Evolutionary conservation across 2,888 invertebrate genomes (phyloP), one percentile per base, ranked within the genome.

Genomic region (Ophioninae sp.): DNA sequence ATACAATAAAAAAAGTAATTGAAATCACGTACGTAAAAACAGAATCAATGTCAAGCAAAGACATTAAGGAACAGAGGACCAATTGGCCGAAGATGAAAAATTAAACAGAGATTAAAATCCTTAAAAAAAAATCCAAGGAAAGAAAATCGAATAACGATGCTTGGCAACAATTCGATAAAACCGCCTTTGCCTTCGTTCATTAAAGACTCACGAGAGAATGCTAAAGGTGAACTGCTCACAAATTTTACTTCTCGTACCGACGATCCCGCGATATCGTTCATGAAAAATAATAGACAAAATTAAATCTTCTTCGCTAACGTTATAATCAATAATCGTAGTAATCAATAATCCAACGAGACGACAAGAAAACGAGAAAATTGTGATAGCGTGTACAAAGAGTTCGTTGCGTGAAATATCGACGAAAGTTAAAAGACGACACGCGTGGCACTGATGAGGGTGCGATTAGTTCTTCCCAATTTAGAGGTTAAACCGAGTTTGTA

Each of bases 171-270:
- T 17, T 51, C 17, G 17, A 51, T 6, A 51, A 10, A 13, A 51
- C 51, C 51, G 51, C 10, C 13, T 17, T 13, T 51, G 51, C 51
- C 51, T 51, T 51, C 51, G 51, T 51, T 51, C 3, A 51, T 51
- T 51, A 51, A 51, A 3, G 44, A 13, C 13, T 51, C 51, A 17
- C 51, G 37, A 17, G 56, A 68, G 22, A 68, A 30, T 69, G 51
- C 51, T 5, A 86, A 75, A 85, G 6, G 13, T 13, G 10, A 68
- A 82, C 86, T 89, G 90, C 88, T 90, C 88, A 88, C 73, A 87
- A 87, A 88, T 87, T 86, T 86, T 85, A 86, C 80, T 68, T 88
- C 87, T 39, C n/a, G 87, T 72, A 78, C 84, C 59, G 79, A 86
- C 75, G 85, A 86, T 85, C 82, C 80, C 80, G 87, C 88, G 87